Evolutionary conservation across 2,113 vertebrate genomes (phyloP).

Genomic region (Fukomys damarensis): DNA sequence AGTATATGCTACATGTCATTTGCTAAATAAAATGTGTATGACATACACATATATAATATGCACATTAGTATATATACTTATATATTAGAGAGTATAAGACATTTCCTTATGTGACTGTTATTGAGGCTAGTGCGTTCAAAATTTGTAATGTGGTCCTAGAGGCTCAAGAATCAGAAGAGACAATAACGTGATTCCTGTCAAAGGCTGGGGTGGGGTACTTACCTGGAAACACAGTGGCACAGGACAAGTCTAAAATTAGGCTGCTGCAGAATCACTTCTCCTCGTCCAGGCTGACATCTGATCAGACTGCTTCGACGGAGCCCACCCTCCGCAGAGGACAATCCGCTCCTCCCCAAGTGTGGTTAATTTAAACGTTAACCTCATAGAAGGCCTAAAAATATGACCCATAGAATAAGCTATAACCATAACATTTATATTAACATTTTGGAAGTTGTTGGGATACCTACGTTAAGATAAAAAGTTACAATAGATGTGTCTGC

Average conservation of each 20-base stretch:
- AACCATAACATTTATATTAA: neutral
- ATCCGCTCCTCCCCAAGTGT: neutral
- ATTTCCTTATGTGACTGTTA: neutral
- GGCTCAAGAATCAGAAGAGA: neutral
- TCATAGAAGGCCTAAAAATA: neutral
- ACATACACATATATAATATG: neutral
- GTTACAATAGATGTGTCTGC: neutral
- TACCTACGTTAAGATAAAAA: neutral
- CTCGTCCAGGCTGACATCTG: neutral
- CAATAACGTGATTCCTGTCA: neutral
- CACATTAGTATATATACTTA: neutral
- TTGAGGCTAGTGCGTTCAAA: neutral
- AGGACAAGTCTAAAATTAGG: fast-evolving
- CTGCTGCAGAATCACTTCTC: neutral
- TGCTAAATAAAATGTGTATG: neutral
- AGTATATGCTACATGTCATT: neutral
- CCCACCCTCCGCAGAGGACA: neutral
- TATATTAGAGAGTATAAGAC: neutral
- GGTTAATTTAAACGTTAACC: neutral
- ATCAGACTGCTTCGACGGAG: neutral
- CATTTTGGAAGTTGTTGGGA: neutral
- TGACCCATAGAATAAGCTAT: neutral
- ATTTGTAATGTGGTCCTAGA: neutral
- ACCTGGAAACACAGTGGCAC: fast-evolving
- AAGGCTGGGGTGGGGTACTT: neutral